A percentile compares a stretch with the other conserved stretches of the same genome.
Conservation (phyloP, 2,113 vertebrate species). For the Hiodon tergisus region DNA sequence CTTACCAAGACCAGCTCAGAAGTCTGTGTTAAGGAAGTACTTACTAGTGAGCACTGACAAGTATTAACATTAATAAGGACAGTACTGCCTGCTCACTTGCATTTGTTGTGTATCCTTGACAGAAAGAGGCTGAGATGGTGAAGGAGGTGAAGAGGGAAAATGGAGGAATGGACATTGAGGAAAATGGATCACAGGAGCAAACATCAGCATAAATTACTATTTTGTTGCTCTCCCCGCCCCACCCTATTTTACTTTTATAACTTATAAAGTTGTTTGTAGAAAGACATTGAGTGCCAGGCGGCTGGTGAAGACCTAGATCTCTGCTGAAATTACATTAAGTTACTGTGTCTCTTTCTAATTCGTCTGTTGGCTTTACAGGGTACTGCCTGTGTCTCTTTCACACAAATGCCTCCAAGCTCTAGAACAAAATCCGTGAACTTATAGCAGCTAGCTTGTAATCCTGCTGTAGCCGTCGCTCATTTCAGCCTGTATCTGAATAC, state of each 20-base stretch:
- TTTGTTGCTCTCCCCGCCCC: background rate
- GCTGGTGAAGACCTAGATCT: background rate
- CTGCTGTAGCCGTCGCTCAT: background rate
- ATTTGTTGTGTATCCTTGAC: slow-evolving; percentile 10
- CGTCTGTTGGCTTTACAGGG: slow-evolving; percentile 8
- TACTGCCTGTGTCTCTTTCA: background rate
- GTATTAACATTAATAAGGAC: background rate
- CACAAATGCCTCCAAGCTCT: slow-evolving; percentile 6
- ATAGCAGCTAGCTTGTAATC: background rate
- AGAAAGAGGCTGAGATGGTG: slow-evolving; percentile 52
- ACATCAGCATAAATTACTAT: slow-evolving; percentile 14
- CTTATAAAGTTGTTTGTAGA: slow-evolving; percentile 46
- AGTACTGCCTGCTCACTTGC: too few species aligned
- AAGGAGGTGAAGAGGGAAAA: slow-evolving; percentile 37
- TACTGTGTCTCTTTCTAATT: slow-evolving; percentile 5
- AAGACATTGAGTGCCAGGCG: background rate
- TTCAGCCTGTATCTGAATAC: background rate
- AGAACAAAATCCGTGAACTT: slow-evolving; percentile 8
- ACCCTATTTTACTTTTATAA: slow-evolving; percentile 37
- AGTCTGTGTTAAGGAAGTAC: background rate
- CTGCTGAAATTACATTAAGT: slow-evolving; percentile 10
- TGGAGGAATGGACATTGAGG: slow-evolving; percentile 55
- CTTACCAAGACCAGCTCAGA: background rate
- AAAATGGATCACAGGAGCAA: slow-evolving; percentile 48
- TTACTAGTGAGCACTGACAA: background rate